Evolutionary conservation across 2,797 vertebrate species (phyloP).

Genomic region (Mallotus villosus): DNA sequence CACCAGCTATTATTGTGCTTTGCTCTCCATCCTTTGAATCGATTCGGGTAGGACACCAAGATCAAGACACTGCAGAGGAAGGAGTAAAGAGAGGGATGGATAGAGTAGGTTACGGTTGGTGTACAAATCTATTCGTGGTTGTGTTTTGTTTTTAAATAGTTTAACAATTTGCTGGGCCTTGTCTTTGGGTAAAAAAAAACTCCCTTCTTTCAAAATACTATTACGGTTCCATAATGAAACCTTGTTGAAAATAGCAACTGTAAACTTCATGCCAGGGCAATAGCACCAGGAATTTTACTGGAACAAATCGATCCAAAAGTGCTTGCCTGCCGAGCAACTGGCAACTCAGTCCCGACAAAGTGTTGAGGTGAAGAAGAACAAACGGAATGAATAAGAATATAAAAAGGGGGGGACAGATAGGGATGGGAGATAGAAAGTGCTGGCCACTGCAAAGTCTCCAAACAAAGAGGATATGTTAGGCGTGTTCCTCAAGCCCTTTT

Average conservation of each 20-base stretch:
- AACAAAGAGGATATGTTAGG: constrained; percentile 80
- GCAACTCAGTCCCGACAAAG: constrained; percentile 61
- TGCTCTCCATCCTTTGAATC: constrained; percentile 46
- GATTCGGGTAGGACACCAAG: constrained; percentile 48
- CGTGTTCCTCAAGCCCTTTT: constrained; percentile 78
- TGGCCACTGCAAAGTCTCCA: constrained; percentile 81
- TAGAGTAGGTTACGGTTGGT: background rate
- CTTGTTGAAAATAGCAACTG: constrained; percentile 52
- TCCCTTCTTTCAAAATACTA: constrained; percentile 17
- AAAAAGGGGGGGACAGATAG: constrained; percentile 68
- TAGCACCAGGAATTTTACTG: constrained; percentile 63
- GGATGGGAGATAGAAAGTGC: constrained; percentile 75
- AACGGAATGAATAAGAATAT: constrained; percentile 75
- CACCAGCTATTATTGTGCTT: constrained; percentile 60
- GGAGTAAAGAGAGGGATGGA: constrained; percentile 1
- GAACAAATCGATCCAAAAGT: constrained; percentile 72
- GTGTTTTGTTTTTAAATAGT: too few relatives aligned
- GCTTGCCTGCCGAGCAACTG: constrained; percentile 53
- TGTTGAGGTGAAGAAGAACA: constrained; percentile 67
- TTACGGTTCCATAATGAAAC: constrained; percentile 33
- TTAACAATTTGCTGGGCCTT: background rate
- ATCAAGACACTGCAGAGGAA: constrained; percentile 35
- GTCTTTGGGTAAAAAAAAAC: background rate
- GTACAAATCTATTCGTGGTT: background rate
- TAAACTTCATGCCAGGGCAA: constrained; percentile 58